Percentiles rank a stretch among this genome's conserved stretches.
Conservation (phyloP, 2,888 invertebrate genomes). For the Hyposoter dolosus region DNA sequence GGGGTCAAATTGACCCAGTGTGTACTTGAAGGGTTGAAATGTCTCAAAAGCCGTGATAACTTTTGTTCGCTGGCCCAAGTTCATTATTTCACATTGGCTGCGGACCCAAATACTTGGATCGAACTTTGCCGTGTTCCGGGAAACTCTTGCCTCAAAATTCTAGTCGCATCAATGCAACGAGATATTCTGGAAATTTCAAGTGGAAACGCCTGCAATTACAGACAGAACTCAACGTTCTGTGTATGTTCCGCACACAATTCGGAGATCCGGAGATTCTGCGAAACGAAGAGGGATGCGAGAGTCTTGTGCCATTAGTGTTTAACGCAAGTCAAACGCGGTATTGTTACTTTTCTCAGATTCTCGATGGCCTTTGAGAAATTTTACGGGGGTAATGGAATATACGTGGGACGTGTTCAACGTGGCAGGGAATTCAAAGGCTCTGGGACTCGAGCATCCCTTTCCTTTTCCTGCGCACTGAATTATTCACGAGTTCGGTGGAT, state of each 20-base stretch:
- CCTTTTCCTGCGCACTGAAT: background rate
- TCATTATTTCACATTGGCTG: background rate
- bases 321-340: constrained; percentile 11
- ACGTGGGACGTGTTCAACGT: background rate
- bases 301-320: background rate
- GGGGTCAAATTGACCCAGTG: too few relatives aligned
- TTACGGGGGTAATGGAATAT: background rate
- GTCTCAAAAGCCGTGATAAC: background rate
- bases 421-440: constrained; percentile 5
- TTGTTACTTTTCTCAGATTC: constrained; percentile 15
- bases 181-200: constrained; percentile 1
- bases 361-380: background rate
- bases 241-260: constrained; percentile 8
- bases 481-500: background rate
- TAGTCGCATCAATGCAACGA: background rate
- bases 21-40: too few relatives aligned
- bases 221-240: background rate
- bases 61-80: background rate
- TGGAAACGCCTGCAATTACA: background rate
- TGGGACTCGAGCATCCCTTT: background rate
- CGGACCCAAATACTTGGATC: background rate
- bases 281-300: background rate
- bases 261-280: background rate
- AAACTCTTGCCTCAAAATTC: background rate
- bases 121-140: background rate